Evolutionary conservation across 2,797 vertebrate genomes (phyloP), one percentile per base, ranked within the genome.

Genomic region (Poeciliopsis infans): DNA sequence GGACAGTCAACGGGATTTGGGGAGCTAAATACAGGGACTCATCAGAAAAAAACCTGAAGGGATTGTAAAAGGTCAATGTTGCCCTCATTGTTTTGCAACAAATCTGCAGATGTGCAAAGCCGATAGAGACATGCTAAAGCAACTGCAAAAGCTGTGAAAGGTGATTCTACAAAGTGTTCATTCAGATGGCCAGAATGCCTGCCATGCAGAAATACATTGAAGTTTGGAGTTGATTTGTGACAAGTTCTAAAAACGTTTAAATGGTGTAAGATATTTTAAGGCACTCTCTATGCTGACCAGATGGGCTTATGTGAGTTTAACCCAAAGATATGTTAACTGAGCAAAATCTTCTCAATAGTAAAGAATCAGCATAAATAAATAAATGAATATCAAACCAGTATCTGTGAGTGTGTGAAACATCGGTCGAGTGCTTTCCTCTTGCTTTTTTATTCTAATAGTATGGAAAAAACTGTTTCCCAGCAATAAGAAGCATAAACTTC

Each of bases 401-500:
- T 66, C 36, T 18, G 36, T 46, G 43, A 46, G 13, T 71, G 25
- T 46, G 13, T 28, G 68, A 46, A 46, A 28, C 25, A 28, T 8
- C 11, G 1, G 25, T 45, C 18, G 25, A 16, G 43, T 46, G 49
- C 45, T 70, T 70, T 25, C 4, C 10, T 25, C 5, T 69, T 43
- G 8, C 23, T 11, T 4, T 51, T 36, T 73, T 8, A 3, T 47
- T 71, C 45, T 47, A 61, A 79, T 75, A 82, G 61, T 64, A 61
- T 47, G 71, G 55, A 10, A 25, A 41, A 68, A 49, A 72, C 64
- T 72, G 23, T 84, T 74, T 74, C 36, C 85, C 7, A 75, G 41
- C 18, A 10, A 41, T 79, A 53, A 51, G 83, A 82, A 78, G 45
- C 73, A 53, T 12, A 53, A 86, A 80, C 76, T 79, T 51, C 71